Base-by-base conservation (phyloP, 2,888 invertebrate species). In the Drosophila longiperda region DNA sequence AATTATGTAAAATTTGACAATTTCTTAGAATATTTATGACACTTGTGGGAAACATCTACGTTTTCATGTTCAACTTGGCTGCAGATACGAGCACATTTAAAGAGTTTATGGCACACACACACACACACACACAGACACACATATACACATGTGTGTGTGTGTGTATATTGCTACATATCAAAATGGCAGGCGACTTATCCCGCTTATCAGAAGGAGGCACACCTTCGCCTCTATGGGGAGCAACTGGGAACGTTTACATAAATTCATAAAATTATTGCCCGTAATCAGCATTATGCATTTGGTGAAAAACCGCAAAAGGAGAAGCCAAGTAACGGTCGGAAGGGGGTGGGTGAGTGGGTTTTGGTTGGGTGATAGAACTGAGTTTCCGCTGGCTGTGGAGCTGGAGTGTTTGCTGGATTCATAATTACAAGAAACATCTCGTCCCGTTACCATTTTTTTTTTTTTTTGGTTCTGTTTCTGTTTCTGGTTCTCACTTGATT, bases 281-380 rank as follows among this genome's bases (percentile, higher is more conserved):
- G 87, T 92, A 92, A 91, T 91, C 91, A 92, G 91, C 90, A 91
- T 91, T 92, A 90, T 92, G 91, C 92, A 90, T 91, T 91, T 92
- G 90, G 87, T 29, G 26, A 82, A 89, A 91, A 91, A 87, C 91
- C 91, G 83, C 91, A 90, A 85, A 81, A 77, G 64, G 45, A 59
- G 32, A 26, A 26, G 49, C 45, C n/a, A 23, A 3, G 17, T 6
- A 23, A 45, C 1, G 45, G 45, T 23, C 1, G 9, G 9, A 2
- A 26, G 4, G n/a, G 2, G 36, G 36, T 26, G 53, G 53, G 15
- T n/a, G n/a, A n/a, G n/a, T n/a, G 12, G 42, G 45, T 20, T 15
- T 23, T 34, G 15, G 32, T 32, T 23, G 53, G 15, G 32, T 32
- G 58, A 11, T 34, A 53, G 20, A 52, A 12, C 26, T 15, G 52